Base-by-base conservation (phyloP, 1,140 invertebrate genomes). In the Atta colombica region DNA sequence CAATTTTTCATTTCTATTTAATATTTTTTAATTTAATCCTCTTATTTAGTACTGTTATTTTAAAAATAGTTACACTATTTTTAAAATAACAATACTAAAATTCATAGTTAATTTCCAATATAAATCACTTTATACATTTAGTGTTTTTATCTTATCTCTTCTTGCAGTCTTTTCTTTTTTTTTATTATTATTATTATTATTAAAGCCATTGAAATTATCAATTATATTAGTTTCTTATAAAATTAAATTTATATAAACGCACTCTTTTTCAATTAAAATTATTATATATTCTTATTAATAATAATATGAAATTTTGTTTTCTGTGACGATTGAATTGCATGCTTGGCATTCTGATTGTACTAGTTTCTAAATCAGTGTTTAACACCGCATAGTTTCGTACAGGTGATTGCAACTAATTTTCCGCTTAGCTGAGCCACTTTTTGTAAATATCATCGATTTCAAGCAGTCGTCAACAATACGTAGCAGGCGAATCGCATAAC, bases 21-120 rank as follows among this genome's bases (percentile, higher is more conserved):
- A 12, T 28, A n/a, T 58, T 10, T 28, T 21, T n/a, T 72, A 72
- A 74, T 74, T 74, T 39, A 74, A 58, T 58, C 3, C 10, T 7
- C 10, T 25, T 25, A 25, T 25, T 25, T 25, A 25, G 25, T 25
- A 25, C 0, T 25, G 25, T 25, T 25, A 25, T 25, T 25, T 25
- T 25, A 25, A 25, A 25, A 25, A 25, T 25, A 25, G 3, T 58
- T 75, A 75, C 5, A 39, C 14, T n/a, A 74, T n/a, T 55, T 35
- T 25, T 39, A 31, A 31, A 74, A 74, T 12, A n/a, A 66, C 35
- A 16, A 63, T 12, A 18, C 1, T 12, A 72, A 53, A 45, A 10
- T 74, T 16, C 25, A 25, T 69, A 25, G 25, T 49, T 0, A 71
- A 45, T 53, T 28, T 53, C 18, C 14, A 28, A 55, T 58, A 14